phyloP scores from a whole-genome alignment of 1,140 invertebrate species.

The Panagrolaimus sp. region DNA sequence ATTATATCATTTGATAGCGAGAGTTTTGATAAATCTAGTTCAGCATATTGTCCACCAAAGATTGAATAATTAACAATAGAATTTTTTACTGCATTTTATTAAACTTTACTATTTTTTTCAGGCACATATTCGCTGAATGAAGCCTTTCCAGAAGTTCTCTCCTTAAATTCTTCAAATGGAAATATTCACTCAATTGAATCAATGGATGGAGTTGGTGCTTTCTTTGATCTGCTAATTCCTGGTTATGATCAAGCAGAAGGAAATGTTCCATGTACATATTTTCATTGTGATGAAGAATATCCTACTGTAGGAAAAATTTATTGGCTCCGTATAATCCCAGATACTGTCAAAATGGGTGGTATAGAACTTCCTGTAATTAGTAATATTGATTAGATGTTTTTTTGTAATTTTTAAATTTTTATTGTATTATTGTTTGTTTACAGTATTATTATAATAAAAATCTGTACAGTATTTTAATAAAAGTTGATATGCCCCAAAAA shows the following conservation, averaged over 20 bases:
- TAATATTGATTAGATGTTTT: too few species aligned
- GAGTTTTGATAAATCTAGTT: conserved; percentile 4
- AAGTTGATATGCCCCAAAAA: too few species aligned
- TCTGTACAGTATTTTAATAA: too few species aligned
- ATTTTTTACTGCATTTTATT: background rate
- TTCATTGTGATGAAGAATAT: background rate
- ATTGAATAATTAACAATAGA: conserved; percentile 25
- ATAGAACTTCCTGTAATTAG: too few species aligned
- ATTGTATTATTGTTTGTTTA: too few species aligned
- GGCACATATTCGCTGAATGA: background rate
- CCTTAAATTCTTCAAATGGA: background rate
- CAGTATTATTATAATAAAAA: too few species aligned
- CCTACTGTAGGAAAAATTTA: background rate
- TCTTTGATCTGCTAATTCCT: background rate
- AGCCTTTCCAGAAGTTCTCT: background rate
- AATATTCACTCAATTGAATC: background rate
- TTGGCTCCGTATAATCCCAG: background rate
- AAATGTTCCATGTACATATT: background rate
- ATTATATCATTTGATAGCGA: background rate
- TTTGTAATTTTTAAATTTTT: too few species aligned
- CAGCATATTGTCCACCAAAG: conserved; percentile 19
- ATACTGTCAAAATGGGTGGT: background rate
- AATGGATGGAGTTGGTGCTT: background rate
- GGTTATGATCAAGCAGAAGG: background rate
- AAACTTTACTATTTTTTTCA: background rate